Base-by-base conservation (phyloP, 2,888 invertebrate genomes). In the Sesia bembeciformis region DNA sequence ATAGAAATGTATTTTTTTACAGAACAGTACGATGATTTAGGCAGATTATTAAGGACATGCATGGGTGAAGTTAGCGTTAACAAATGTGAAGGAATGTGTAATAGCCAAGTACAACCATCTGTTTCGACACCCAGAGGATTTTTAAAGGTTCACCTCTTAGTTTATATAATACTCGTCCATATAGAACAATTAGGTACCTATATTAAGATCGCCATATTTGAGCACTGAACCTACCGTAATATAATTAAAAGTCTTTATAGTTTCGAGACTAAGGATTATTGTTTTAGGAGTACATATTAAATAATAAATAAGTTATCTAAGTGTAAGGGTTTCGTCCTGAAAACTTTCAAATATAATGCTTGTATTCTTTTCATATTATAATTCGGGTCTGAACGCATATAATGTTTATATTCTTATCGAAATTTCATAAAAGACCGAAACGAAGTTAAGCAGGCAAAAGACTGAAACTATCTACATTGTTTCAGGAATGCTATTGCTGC, bases 61-160 rank as follows among this genome's bases (percentile, higher is more conserved):
- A 96, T 95, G 74, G 97, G 96, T 0, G 97, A 96, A 81, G 92
- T 98, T 50, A 93, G 92, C 7, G 96, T 98, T 0, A 97, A 96
- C 74, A 98, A 97, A 89, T 98, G 98, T 74, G 98, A 98, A 80
- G 98, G 98, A 39, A 93, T 95, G 61, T 98, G 98, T 76, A 94
- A 92, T 63, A 98, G 97, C 61, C 96, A 96, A 86, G 96, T 97
- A 52, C 96, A 97, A 70, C 97, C 97, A 3, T 97, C 96, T 53
- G 96, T 97, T 42, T 93, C 95, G 57, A 94, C 96, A 8, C 93
- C 95, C 4, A 96, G 96, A 49, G 97, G 97, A 65, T 97, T 97
- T 87, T 89, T 95, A 60, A 97, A 97, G 92, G 95, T 95, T 81
- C 53, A 40, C 46, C 7, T 39, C 5, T 42, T 42, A 42, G 7